These are phyloP conservation scores for Dermatophagoides farinae DNA, from an alignment of 1,140 invertebrate genomes.

Conservation along the genomic window DNA sequence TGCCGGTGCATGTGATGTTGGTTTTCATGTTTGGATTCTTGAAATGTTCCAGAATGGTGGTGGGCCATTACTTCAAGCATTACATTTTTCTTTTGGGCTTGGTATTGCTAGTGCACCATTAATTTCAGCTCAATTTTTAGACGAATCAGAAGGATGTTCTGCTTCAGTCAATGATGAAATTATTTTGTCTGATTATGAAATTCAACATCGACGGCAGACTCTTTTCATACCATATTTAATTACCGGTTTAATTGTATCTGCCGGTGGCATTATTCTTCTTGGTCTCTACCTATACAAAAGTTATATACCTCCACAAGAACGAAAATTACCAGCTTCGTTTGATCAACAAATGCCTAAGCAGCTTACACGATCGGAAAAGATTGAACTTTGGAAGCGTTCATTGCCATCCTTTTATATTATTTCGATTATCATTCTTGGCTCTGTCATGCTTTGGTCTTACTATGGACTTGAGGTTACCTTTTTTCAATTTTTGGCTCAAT, in stretches of 20 bases:
- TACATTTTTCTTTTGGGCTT: slow-evolving; percentile 33
- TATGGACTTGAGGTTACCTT: slow-evolving; percentile 11
- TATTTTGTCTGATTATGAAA: neutral
- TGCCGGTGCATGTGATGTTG: slow-evolving; percentile 12
- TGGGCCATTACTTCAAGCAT: slow-evolving; percentile 30
- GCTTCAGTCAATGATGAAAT: neutral
- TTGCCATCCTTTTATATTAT: slow-evolving; percentile 9
- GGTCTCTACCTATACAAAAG: neutral
- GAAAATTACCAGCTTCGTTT: slow-evolving; percentile 1
- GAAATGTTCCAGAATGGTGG: slow-evolving; percentile 24
- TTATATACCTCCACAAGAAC: slow-evolving; percentile 1
- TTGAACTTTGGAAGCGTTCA: slow-evolving; percentile 1
- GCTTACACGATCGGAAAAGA: slow-evolving; percentile 3
- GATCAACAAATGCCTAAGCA: slow-evolving; percentile 8
- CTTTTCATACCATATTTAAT: slow-evolving; percentile 3
- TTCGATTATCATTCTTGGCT: neutral
- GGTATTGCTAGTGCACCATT: slow-evolving; percentile 33
- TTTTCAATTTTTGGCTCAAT: slow-evolving; percentile 12
- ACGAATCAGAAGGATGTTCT: neutral
- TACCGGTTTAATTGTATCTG: neutral
- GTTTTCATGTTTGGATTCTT: slow-evolving; percentile 9
- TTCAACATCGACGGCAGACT: neutral
- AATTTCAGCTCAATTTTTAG: slow-evolving; percentile 26
- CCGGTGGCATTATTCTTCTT: neutral
- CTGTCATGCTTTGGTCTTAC: neutral